Evolutionary conservation across 2,888 invertebrate genomes (phyloP).

Genomic region (Baccha elongata): DNA sequence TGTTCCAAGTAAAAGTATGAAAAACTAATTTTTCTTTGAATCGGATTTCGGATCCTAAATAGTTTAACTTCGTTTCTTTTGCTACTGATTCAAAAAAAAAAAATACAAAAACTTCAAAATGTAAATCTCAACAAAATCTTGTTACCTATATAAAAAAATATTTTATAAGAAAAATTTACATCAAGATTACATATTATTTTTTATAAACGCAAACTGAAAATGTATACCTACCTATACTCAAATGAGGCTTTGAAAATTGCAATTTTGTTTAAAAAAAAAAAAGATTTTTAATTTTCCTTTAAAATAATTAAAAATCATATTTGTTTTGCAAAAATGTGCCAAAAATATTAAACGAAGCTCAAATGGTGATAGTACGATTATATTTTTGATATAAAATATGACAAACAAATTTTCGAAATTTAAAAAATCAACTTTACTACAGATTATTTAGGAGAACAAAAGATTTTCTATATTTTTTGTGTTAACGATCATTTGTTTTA

Average conservation of each 20-base stretch:
- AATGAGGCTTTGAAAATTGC: constrained; percentile 71
- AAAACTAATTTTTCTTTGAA: too few species aligned
- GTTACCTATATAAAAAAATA: background rate
- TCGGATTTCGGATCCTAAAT: too few species aligned
- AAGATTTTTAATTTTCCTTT: constrained; percentile 24
- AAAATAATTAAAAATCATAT: constrained; percentile 31
- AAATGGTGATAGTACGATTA: constrained; percentile 62
- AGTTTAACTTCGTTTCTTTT: too few species aligned
- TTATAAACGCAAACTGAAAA: constrained; percentile 18
- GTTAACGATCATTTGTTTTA: constrained; percentile 55
- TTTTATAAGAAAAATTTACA: constrained; percentile 2
- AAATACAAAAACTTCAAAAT: background rate
- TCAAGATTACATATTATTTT: background rate
- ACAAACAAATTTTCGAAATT: too few species aligned
- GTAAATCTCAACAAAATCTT: background rate
- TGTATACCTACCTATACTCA: constrained; percentile 8
- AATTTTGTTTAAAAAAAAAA: constrained; percentile 61
- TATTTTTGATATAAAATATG: constrained; percentile 71
- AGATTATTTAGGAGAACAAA: background rate
- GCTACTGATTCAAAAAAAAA: too few species aligned
- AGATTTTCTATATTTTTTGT: constrained; percentile 55
- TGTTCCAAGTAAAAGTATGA: too few species aligned
- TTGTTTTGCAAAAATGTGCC: constrained; percentile 62
- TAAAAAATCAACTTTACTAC: background rate
- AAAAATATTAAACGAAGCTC: constrained; percentile 70